Evolutionary conservation across 2,113 vertebrate species (phyloP), one percentile per base, ranked within the genome.

Genomic region (Neolamprologus ventralis): DNA sequence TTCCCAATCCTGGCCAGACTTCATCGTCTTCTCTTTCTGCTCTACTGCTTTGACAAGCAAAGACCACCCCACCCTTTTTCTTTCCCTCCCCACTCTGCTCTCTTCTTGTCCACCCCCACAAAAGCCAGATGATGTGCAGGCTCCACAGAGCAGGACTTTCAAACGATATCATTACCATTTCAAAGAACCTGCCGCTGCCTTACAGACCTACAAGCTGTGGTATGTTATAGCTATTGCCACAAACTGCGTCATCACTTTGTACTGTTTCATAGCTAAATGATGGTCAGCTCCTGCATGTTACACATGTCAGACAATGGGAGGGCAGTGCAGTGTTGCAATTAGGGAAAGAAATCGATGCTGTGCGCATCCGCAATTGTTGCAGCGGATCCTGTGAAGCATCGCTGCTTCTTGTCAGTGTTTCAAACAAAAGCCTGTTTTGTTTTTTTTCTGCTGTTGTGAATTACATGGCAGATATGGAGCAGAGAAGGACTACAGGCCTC

Each of bases 101-200:
- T 47, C 49, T 86, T 71, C 84, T 73, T 19, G 5, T 73, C 92
- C 90, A 89, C 88, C 90, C 93, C 83, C 93, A 90, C 94, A 86
- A 78, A 80, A 90, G 90, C 84, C 82, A 92, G 92, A 91, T 86
- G 90, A 93, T 93, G 91, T 92, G 93, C 92, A 91, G 91, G 71
- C 91, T 92, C 89, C 81, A 88, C 86, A 81, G 86, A 89, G 81
- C 89, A 93, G 88, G 84, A 92, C 90, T 91, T 95, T 94, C 89
- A 95, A 95, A 91, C 49, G 54, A 83, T 88, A 92, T 87, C 85
- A 93, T 95, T 95, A 92, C 85, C 94, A 95, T 95, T 95, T 95
- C 94, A 95, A 95, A 94, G 87, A 68, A 78, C 71, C 88, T 80
- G 81, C 91, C 78, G 88, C 82, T 81, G 83, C 85, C 91, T 87